Percentiles rank a stretch among this genome's conserved stretches.
These are phyloP conservation scores for Toxostoma redivivum DNA, from an alignment of 2,113 vertebrate species.

Conservation along the genomic window DNA sequence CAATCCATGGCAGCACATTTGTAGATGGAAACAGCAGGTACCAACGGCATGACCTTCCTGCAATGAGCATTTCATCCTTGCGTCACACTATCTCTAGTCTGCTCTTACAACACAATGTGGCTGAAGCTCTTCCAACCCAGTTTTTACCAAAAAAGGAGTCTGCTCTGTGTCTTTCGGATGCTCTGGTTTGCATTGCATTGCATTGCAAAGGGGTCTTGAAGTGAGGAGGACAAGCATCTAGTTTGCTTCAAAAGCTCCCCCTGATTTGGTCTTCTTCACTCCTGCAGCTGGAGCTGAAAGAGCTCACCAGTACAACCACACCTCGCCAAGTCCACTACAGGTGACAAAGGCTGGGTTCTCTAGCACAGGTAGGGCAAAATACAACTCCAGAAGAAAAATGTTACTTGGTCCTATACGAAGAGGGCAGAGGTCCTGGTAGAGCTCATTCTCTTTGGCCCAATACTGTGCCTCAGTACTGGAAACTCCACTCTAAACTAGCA, in stretches of 20 bases:
- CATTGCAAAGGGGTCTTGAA: background rate
- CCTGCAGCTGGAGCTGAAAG: background rate
- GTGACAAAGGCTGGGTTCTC: background rate
- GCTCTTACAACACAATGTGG: background rate
- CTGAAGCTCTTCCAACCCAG: background rate
- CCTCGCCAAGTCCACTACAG: background rate
- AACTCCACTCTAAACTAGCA: background rate
- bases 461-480: background rate
- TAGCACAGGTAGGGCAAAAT: background rate
- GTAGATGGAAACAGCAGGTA: background rate
- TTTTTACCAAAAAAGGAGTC: background rate
- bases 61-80: background rate
- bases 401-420: background rate
- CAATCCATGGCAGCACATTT: background rate
- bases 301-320: background rate
- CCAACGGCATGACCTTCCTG: rapidly evolving
- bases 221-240: background rate
- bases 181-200: background rate
- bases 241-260: background rate
- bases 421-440: background rate
- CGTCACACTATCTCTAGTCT: background rate
- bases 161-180: background rate
- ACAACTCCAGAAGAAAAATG: background rate
- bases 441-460: background rate
- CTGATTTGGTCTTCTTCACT: background rate